Conservation (phyloP, 2,113 vertebrate species). For the Catharus fuscescens region DNA sequence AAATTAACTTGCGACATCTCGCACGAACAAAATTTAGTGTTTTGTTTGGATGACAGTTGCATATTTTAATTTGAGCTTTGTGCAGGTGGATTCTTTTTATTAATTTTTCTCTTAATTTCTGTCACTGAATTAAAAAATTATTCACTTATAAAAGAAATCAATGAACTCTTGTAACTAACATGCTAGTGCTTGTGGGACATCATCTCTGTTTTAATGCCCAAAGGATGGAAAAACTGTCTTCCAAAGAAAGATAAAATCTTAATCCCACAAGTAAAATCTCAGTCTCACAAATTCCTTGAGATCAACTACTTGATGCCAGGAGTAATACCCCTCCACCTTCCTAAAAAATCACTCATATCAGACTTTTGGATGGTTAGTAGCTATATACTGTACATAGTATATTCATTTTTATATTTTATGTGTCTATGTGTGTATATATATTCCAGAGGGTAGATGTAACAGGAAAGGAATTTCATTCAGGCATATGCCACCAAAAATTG, state of each 20-base stretch:
- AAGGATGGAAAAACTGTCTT: not conserved
- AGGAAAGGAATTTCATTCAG: not conserved
- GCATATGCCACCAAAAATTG: not conserved
- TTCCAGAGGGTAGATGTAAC: not conserved
- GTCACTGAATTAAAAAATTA: not conserved
- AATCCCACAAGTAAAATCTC: not conserved
- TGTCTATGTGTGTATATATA: not conserved
- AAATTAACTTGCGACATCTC: not conserved
- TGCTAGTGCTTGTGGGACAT: not conserved
- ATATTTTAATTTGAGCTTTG: not conserved
- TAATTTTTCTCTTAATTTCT: not conserved
- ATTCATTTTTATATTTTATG: not conserved
- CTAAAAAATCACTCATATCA: not conserved
- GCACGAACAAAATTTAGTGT: not conserved
- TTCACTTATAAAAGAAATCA: not conserved
- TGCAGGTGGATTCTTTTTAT: not conserved
- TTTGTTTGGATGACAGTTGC: not conserved
- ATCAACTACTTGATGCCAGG: not conserved
- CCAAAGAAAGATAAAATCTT: not conserved
- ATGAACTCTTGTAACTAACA: not conserved
- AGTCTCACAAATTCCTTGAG: not conserved
- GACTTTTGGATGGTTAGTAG: not conserved
- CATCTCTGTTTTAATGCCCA: not conserved
- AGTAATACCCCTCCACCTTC: rapidly evolving
- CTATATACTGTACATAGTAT: not conserved